These are phyloP conservation scores for Anabacerthia variegaticeps DNA, from an alignment of 2,797 vertebrate species.

Conservation along the genomic window DNA sequence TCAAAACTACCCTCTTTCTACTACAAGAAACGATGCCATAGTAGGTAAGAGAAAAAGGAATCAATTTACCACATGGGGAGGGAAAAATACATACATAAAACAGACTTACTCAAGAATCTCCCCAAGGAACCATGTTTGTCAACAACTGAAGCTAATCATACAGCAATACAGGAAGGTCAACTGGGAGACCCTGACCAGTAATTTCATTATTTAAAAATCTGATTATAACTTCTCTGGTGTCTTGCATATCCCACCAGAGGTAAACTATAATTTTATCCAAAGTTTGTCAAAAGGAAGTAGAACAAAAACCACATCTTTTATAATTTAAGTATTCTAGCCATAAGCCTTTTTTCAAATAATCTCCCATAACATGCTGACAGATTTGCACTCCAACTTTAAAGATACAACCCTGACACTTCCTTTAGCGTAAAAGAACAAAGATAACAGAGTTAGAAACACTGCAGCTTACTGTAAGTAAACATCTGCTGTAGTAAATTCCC, in stretches of 20 bases:
- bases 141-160: neutral
- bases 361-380: neutral
- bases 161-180: neutral
- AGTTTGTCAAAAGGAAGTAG: neutral
- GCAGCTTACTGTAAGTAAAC: neutral
- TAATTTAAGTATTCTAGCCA: neutral
- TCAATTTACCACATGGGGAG: neutral
- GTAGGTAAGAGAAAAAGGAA: neutral
- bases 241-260: fast-evolving
- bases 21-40: neutral
- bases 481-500: neutral
- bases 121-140: neutral
- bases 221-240: neutral
- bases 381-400: neutral
- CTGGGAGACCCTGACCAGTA: neutral
- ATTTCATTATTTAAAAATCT: neutral
- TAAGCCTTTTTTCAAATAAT: neutral
- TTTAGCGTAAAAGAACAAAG: neutral
- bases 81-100: neutral
- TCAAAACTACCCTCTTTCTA: neutral
- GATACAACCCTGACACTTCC: neutral
- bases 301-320: neutral
- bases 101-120: neutral
- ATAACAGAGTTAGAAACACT: neutral
- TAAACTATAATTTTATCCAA: neutral